Evolutionary conservation across 1,140 invertebrate species (phyloP).

Genomic region (Euwallacea fornicatus): DNA sequence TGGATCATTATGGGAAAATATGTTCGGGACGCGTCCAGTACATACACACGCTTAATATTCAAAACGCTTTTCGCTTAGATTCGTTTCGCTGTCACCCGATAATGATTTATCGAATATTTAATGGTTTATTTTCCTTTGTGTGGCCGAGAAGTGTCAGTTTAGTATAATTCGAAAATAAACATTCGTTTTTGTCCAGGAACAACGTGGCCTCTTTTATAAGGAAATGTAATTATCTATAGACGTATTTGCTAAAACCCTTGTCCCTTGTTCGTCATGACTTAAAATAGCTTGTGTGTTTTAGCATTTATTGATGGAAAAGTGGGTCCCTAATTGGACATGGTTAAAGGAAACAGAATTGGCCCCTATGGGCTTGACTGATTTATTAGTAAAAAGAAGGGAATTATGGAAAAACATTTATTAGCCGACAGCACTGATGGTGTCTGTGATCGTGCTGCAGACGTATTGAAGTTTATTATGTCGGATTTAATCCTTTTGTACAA

Average conservation of each 20-base stretch:
- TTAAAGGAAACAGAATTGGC: no score
- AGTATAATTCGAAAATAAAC: conserved; percentile 45
- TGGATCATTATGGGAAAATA: conserved; percentile 28
- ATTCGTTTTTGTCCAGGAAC: conserved; percentile 36
- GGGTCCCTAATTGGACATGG: no score
- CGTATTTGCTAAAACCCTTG: not conserved
- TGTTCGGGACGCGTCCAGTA: conserved; percentile 8
- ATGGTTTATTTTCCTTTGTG: conserved; percentile 43
- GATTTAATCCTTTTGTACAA: no score
- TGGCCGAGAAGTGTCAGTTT: conserved; percentile 42
- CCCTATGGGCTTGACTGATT: no score
- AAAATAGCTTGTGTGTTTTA: not conserved
- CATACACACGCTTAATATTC: conserved; percentile 23
- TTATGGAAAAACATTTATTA: not conserved
- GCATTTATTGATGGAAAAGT: no score
- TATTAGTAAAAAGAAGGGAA: not conserved
- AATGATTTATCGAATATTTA: conserved; percentile 46
- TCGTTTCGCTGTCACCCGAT: conserved; percentile 40
- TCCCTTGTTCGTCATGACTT: conserved; percentile 1
- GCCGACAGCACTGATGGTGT: no score
- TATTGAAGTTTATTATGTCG: no score
- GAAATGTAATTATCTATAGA: conserved; percentile 29
- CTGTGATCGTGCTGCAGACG: no score
- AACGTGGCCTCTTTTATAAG: conserved; percentile 19
- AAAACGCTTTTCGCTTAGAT: conserved; percentile 35